phyloP scores from a whole-genome alignment of 2,797 vertebrate species.

The Pseudochirops cupreus region DNA sequence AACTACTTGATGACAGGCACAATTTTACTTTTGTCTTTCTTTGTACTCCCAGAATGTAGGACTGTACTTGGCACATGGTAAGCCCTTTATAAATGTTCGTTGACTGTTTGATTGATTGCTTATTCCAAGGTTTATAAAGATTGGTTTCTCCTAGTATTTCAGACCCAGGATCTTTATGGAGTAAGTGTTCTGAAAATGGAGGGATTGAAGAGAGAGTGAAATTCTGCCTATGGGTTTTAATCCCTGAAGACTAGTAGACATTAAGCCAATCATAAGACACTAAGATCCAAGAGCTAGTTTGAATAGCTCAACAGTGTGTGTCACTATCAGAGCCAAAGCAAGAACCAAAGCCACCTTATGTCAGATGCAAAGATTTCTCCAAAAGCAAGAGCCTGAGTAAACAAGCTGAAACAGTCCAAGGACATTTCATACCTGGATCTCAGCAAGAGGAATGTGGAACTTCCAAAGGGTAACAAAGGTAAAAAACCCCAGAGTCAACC shows the following conservation, averaged over 20 bases:
- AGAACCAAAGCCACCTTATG: neutral
- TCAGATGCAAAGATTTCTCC: neutral
- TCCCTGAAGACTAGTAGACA: neutral
- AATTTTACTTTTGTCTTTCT: neutral
- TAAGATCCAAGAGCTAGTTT: neutral
- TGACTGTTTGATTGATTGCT: neutral
- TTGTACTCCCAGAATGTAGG: neutral
- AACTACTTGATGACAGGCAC: neutral
- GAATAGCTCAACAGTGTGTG: neutral
- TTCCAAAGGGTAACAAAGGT: neutral
- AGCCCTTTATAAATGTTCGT: neutral
- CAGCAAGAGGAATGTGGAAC: neutral
- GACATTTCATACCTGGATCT: neutral
- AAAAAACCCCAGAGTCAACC: neutral
- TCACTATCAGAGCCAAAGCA: slow-evolving; percentile 3
- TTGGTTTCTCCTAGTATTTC: slow-evolving; percentile 34
- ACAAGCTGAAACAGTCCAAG: neutral
- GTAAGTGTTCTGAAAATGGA: neutral
- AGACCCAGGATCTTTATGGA: neutral
- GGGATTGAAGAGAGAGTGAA: neutral
- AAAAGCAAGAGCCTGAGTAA: neutral
- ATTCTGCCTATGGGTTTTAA: neutral
- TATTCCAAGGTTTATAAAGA: neutral
- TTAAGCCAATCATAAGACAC: neutral
- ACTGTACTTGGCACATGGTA: neutral